Evolutionary conservation across 2,113 vertebrate genomes (phyloP), one percentile per base, ranked within the genome.

Genomic region (Taurulus bubalis): DNA sequence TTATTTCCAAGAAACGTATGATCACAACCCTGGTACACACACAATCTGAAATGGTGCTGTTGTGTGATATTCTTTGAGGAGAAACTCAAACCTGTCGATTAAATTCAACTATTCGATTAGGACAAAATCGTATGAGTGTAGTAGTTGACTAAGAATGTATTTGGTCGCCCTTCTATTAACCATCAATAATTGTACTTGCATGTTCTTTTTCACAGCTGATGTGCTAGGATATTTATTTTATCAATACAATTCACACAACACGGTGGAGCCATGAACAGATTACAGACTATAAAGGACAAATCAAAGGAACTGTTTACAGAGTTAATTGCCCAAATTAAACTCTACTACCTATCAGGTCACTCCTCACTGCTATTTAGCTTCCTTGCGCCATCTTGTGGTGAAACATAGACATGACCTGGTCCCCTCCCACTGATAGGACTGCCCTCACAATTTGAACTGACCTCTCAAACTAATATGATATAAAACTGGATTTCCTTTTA

Each of bases 331-430:
- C 7, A 40, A 59, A 36, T 38, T 6, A 66, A 47, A 89, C 59
- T 73, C 74, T 7, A 0, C 8, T 70, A 12, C 32, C 32, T 18
- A 45, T 2, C 6, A 12, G 11, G 4, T 55, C 18, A 0, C 22
- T 1, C 30, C 24, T 64, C 30, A 1, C 16, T 5, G 74, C 18
- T 42, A 22, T 38, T 59, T 12, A 16, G 71, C 10, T 10, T 53
- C 40, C 7, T 47, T 47, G 40, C 84, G 59, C 89, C 86, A 71
- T 77, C 73, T 22, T 51, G 85, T 90, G 91, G 85, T 80, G 2
- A 74, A 62, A 66, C 4, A 20, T 14, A 1, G 18, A 0, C 40
- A 80, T 0, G 40, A 79, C 2, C 2, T 16, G 8, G 3, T 15
- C 6, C 15, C 24, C 1, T 45, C 38, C 47, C 0, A 26, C 14